Conservation (phyloP, 2,113 vertebrate species). For the Nothocercus julius region DNA sequence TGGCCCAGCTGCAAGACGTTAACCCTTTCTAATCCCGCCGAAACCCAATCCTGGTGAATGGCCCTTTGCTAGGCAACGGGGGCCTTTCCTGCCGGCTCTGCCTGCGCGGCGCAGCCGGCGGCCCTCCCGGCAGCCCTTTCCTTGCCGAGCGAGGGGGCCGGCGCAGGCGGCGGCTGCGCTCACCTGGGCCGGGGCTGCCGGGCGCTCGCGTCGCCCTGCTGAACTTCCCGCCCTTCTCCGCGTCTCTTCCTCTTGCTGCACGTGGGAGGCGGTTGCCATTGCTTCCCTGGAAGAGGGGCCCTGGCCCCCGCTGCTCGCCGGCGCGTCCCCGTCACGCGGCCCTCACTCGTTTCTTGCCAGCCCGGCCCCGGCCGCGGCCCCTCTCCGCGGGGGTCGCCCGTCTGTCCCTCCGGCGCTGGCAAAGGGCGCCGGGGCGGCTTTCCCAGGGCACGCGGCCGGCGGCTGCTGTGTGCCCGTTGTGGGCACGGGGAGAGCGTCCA, state of each 20-base stretch:
- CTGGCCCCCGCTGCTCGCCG: neutral
- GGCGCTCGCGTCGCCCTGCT: neutral
- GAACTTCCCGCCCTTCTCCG: neutral
- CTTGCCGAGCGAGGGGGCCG: neutral
- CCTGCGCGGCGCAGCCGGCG: neutral
- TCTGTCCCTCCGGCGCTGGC: neutral
- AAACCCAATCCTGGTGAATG: neutral
- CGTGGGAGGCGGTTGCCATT: neutral
- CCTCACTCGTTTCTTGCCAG: neutral
- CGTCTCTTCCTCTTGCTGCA: neutral
- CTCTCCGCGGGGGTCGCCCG: neutral
- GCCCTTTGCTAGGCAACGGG: neutral
- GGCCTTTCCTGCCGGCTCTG: neutral
- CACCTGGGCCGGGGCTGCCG: neutral
- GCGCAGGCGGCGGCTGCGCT: fast-evolving
- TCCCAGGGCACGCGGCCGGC: neutral
- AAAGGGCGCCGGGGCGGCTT: too few relatives aligned
- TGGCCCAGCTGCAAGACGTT: conserved; percentile 59
- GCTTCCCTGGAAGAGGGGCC: neutral
- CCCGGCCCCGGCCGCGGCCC: neutral
- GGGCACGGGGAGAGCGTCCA: neutral
- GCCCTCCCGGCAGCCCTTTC: neutral
- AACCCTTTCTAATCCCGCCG: conserved; percentile 39
- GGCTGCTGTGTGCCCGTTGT: too few relatives aligned
- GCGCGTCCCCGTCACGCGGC: neutral